A percentile compares a stretch with the other conserved stretches of the same genome.
Conservation (phyloP, 2,888 invertebrate genomes). For the Netelia melanura region DNA sequence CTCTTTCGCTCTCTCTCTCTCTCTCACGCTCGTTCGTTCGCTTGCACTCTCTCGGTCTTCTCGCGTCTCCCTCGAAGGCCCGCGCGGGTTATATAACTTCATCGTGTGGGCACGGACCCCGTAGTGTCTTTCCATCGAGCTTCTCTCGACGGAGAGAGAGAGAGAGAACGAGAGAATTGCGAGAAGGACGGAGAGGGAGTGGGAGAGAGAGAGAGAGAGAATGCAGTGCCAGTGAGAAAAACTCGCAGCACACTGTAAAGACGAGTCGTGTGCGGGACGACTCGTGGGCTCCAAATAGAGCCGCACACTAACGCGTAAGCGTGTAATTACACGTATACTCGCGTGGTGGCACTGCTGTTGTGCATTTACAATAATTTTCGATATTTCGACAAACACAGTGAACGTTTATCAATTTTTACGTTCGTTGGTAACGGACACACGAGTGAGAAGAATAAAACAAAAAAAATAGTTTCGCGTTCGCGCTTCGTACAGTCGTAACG, state of each 20-base stretch:
- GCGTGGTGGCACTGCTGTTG: background rate
- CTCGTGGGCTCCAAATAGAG: background rate
- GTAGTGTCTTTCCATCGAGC: constrained; percentile 39
- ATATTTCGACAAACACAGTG: background rate
- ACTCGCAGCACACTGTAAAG: background rate
- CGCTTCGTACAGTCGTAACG: background rate
- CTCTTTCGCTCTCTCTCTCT: background rate
- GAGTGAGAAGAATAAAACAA: background rate
- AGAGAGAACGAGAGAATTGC: constrained; percentile 9
- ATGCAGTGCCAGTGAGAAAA: constrained; percentile 17
- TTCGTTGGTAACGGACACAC: background rate
- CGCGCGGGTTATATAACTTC: constrained; percentile 63
- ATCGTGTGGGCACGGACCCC: constrained; percentile 48
- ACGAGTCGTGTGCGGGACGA: background rate
- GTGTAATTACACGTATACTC: background rate
- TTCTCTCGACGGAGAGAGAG: constrained; percentile 26
- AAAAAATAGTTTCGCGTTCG: background rate
- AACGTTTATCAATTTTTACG: background rate
- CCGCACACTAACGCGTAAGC: background rate
- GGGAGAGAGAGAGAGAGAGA: constrained; percentile 5
- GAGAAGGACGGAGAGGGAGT: background rate
- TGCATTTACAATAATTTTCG: background rate
- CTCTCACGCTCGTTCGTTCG: background rate
- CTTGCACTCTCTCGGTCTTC: background rate
- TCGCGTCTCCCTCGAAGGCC: constrained; percentile 38